Base-by-base conservation (phyloP, 2,888 invertebrate genomes). In the Holacanthella duospinosa region DNA sequence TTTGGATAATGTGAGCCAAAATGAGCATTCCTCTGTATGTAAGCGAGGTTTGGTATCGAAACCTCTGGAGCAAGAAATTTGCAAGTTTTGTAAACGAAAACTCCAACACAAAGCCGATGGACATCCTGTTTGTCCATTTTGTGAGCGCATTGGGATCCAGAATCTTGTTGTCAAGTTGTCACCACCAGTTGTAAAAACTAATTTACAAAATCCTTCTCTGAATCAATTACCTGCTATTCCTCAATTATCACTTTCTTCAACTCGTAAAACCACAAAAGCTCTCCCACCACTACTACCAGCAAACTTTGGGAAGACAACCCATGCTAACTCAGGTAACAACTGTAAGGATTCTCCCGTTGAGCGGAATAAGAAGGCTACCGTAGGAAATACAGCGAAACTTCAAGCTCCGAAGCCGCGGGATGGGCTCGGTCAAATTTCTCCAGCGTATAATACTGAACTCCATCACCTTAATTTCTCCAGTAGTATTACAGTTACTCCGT, bases 371-470 rank as follows among this genome's bases (percentile, higher is more conserved):
- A 21, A 48, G 21, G 6, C 48, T 9, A n/a, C 21, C 4, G 4
- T 21, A 21, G 4, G 19, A 21, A 48, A 9, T n/a, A 9, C 12
- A 48, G n/a, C 19, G n/a, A 9, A 21, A 21, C 48, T 21, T 48
- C 48, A 48, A 48, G 21, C 19, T 48, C 21, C 48, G 6, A 48
- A 48, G 21, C 48, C 48, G n/a, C 6, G 48, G 4, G 36, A 36
- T 9, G 16, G 9, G 16, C 9, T 36, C 36, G 21, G 4, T 21
- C 12, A 9, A 21, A 4, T 4, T n/a, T 48, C 60, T 48, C 60
- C 64, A 44, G 60, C 60, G 57, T 19, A 58, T 1, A 64, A 64
- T 53, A 57, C 64, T 2, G 61, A 61, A n/a, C 54, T 55, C 2
- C 12, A 6, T 1, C 29, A 9, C 1, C 1, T 25, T n/a, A 26